Percentiles rank a stretch among this genome's conserved stretches.
Evolutionary conservation across 2,888 invertebrate genomes (phyloP).

Genomic region (Cremastobaeus sp.): DNA sequence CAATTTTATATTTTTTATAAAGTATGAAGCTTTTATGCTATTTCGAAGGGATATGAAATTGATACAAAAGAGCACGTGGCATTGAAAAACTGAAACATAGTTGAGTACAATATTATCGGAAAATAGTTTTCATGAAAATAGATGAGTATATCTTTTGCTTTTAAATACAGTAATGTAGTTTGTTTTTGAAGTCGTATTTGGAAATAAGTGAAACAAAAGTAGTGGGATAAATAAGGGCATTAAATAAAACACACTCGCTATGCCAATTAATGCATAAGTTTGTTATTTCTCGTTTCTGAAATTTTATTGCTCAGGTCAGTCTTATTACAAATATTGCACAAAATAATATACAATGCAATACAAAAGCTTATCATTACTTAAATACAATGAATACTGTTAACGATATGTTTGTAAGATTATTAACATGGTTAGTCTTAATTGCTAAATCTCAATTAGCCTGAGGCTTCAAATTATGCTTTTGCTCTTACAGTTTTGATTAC

Average conservation of each 20-base stretch:
- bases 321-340: conserved; percentile 27
- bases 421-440: not conserved
- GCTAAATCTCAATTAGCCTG: no score
- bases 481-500: no score
- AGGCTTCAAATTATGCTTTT: no score
- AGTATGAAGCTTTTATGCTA: no score
- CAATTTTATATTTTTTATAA: no score
- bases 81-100: not conserved
- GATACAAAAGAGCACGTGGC: no score
- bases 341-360: conserved; percentile 24
- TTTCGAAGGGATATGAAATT: no score
- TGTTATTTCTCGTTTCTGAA: conserved; percentile 25
- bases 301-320: conserved; percentile 36
- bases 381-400: conserved; percentile 34
- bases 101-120: conserved; percentile 23
- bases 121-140: not conserved
- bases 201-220: not conserved
- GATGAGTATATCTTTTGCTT: no score
- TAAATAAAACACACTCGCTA: conserved; percentile 38
- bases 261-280: conserved; percentile 1
- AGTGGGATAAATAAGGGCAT: conserved; percentile 26
- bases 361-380: conserved; percentile 20
- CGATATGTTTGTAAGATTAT: conserved; percentile 1
- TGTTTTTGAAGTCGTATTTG: no score
- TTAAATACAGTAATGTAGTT: no score